phyloP scores from a whole-genome alignment of 37 sponge, comb jelly and placozoan genomes.

The Chondrosia reniformis region DNA sequence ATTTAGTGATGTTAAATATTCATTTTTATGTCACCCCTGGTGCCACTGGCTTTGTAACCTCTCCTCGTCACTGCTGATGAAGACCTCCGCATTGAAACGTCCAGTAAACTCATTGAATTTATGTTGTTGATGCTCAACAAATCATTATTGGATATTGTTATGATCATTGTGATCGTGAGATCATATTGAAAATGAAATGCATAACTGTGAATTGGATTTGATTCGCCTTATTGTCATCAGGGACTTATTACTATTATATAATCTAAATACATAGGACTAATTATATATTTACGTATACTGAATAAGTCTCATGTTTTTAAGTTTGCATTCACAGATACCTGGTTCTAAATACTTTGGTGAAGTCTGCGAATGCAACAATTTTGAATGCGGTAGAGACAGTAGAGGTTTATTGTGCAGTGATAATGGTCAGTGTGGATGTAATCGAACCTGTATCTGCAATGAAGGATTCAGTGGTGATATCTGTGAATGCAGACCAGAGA shows the following conservation, averaged over 20 bases:
- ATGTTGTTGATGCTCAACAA: too few species aligned
- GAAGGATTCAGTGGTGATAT: background rate
- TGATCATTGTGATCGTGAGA: too few species aligned
- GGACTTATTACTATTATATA: background rate
- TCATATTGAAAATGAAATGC: too few species aligned
- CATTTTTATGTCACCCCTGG: too few species aligned
- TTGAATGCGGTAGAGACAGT: constrained; percentile 9
- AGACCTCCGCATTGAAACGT: too few species aligned
- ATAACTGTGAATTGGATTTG: too few species aligned
- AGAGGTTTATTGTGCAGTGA: constrained; percentile 17
- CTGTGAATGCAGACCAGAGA: constrained; percentile 40
- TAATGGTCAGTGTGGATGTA: constrained; percentile 34
- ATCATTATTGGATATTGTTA: too few species aligned
- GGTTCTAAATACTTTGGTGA: constrained; percentile 9
- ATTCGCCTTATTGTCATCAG: background rate
- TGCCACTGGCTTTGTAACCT: too few species aligned
- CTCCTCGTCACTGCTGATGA: too few species aligned
- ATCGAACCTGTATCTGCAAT: constrained; percentile 13
- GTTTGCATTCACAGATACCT: background rate
- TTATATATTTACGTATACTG: background rate
- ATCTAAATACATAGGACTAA: background rate
- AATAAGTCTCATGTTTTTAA: background rate
- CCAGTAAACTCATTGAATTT: too few species aligned
- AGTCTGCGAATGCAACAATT: constrained; percentile 13
- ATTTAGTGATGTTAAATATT: too few species aligned